Conservation (phyloP, 2,113 vertebrate species). For the Cinclus mexicanus region DNA sequence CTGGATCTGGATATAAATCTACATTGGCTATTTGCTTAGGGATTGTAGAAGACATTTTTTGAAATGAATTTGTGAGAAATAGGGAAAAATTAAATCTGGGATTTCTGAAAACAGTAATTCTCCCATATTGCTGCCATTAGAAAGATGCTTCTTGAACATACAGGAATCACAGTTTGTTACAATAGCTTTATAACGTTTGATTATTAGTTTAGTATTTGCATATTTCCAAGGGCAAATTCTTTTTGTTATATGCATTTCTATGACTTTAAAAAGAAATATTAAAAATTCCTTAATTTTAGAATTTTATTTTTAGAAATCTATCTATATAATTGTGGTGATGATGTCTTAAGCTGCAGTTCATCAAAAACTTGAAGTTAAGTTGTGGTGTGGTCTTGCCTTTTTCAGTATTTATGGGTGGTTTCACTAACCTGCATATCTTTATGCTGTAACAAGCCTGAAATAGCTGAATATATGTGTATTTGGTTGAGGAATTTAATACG, state of each 20-base stretch:
- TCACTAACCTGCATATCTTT: not conserved
- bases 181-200: not conserved
- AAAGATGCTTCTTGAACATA: not conserved
- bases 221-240: not conserved
- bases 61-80: not conserved
- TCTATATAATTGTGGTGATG: not conserved
- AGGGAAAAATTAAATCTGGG: rapidly evolving
- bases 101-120: not conserved
- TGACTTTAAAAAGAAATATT: not conserved
- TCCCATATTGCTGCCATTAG: not conserved
- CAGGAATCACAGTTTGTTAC: not conserved
- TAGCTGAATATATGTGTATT: not conserved
- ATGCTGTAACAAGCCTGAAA: not conserved
- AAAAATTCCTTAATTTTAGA: not conserved
- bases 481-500: not conserved
- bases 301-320: not conserved
- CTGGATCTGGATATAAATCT: not conserved
- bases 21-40: not conserved
- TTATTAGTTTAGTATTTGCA: not conserved
- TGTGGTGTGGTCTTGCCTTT: not conserved
- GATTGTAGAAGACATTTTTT: not conserved
- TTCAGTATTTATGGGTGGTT: not conserved
- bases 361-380: not conserved
- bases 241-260: not conserved
- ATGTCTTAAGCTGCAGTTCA: not conserved